Conservation (phyloP, 2,888 invertebrate genomes). For the Chirona hameri region DNA sequence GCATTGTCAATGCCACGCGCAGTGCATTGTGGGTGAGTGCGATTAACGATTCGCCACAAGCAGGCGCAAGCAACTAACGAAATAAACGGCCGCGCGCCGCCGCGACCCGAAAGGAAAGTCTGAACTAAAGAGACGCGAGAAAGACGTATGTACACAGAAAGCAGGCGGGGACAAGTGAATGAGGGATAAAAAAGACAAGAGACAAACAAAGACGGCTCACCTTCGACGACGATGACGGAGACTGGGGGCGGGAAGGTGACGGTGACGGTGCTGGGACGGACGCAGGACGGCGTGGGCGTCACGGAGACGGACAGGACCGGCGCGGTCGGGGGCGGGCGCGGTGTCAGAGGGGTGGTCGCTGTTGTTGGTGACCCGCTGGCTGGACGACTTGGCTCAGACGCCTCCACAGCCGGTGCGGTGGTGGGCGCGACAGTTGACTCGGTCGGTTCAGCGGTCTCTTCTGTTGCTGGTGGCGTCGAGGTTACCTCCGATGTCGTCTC, state of each 20-base stretch:
- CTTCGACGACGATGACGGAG: slow-evolving; percentile 6
- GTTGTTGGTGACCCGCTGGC: background rate
- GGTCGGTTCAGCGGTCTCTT: background rate
- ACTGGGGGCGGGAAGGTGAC: slow-evolving; percentile 8
- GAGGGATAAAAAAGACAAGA: background rate
- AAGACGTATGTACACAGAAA: slow-evolving; percentile 9
- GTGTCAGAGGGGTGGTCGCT: background rate
- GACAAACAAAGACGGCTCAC: background rate
- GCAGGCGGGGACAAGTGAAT: slow-evolving; percentile 1
- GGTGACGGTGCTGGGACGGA: background rate
- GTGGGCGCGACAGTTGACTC: background rate
- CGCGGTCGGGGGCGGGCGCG: background rate
- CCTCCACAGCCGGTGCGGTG: background rate
- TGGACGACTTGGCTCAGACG: background rate
- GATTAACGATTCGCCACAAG: background rate
- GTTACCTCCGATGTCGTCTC: background rate
- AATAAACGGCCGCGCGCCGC: background rate
- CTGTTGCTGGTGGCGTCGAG: background rate
- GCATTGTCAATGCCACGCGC: background rate
- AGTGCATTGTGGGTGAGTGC: background rate
- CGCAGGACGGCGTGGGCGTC: background rate
- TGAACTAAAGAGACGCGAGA: background rate
- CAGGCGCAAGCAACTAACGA: background rate
- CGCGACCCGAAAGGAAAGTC: background rate
- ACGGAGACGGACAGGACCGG: background rate